Conservation (phyloP, 2,888 invertebrate genomes). For the Xestia rhomboidea region DNA sequence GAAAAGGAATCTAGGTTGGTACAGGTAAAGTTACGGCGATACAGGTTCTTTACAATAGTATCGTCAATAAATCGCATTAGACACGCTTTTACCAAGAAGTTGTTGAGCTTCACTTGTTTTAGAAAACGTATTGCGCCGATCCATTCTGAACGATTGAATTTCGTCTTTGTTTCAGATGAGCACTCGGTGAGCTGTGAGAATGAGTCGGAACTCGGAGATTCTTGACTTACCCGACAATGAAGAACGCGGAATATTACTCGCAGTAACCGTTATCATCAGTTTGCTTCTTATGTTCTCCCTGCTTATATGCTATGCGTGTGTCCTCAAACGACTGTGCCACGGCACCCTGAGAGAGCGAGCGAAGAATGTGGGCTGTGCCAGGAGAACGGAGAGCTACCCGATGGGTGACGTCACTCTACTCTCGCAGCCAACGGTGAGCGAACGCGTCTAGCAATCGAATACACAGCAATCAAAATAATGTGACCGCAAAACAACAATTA, state of each 20-base stretch:
- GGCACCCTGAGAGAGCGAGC: constrained; percentile 87
- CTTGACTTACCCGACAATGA: constrained; percentile 83
- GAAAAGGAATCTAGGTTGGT: not conserved
- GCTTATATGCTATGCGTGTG: constrained; percentile 92
- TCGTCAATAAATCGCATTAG: constrained; percentile 15
- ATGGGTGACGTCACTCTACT: constrained; percentile 91
- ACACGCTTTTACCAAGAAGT: constrained; percentile 23
- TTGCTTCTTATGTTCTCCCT: constrained; percentile 91
- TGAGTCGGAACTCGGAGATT: constrained; percentile 82
- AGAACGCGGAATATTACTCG: constrained; percentile 90
- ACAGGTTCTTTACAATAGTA: not conserved
- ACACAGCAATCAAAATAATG: constrained; percentile 34
- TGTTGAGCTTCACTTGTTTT: not conserved
- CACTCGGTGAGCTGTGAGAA: constrained; percentile 67
- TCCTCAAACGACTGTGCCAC: constrained; percentile 92
- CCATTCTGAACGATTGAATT: constrained; percentile 24
- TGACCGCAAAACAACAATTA: too few species aligned
- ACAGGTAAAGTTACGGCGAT: not conserved
- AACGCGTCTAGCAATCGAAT: constrained; percentile 80
- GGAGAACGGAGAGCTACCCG: constrained; percentile 89
- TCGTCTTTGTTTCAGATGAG: constrained; percentile 75
- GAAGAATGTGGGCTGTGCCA: constrained; percentile 81
- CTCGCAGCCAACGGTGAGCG: constrained; percentile 92
- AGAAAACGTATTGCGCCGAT: constrained; percentile 12
- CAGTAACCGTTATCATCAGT: constrained; percentile 91